Percentiles rank a stretch among this genome's conserved stretches.
Conservation (phyloP, 2,113 vertebrate species). For the Hydrochoerus hydrochaeris region DNA sequence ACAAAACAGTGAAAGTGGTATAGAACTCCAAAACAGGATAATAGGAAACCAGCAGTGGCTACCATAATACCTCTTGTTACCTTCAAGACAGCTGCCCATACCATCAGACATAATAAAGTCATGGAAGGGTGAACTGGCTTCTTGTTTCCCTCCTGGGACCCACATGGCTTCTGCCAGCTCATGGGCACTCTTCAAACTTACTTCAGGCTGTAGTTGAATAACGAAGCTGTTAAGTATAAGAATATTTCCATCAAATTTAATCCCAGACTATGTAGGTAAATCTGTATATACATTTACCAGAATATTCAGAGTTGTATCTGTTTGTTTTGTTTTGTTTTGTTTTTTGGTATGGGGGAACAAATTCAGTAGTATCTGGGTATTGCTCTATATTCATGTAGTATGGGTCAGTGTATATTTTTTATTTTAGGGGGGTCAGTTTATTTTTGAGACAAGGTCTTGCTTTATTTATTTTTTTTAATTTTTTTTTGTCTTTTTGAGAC, state of each 20-base stretch:
- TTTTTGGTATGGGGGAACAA: no score
- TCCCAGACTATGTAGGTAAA: background rate
- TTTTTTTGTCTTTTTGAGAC: background rate
- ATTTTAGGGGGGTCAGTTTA: background rate
- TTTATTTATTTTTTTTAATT: background rate
- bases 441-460: background rate
- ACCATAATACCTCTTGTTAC: no score
- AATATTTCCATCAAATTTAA: constrained; percentile 19
- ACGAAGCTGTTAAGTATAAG: constrained; percentile 48
- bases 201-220: constrained; percentile 45
- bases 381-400: background rate
- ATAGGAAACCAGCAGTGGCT: no score
- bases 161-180: no score
- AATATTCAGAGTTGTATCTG: background rate
- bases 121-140: no score
- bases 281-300: background rate
- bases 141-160: no score
- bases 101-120: no score
- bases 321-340: no score
- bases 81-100: no score
- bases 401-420: background rate
- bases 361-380: background rate
- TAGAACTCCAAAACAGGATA: no score
- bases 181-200: background rate
- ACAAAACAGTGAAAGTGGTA: no score